These are phyloP conservation scores for Synergus umbraculus DNA, from an alignment of 2,888 invertebrate species.

Conservation along the genomic window DNA sequence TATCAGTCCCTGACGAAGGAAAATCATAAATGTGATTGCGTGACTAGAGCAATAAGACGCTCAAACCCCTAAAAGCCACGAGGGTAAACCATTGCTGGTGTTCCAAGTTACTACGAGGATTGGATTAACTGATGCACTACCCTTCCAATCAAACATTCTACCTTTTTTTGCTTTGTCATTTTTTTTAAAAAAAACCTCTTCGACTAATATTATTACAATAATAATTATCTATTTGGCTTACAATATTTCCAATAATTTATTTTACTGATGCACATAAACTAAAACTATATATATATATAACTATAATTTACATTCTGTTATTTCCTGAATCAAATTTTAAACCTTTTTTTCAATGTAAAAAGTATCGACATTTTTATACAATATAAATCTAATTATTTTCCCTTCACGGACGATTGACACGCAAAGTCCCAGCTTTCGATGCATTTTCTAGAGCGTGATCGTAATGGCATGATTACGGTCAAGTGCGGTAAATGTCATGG, in stretches of 20 bases:
- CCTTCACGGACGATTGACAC: constrained; percentile 35
- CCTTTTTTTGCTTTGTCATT: not conserved
- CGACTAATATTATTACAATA: not conserved
- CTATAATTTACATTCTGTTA: too few relatives aligned
- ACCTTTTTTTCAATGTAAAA: too few relatives aligned
- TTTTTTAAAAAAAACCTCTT: not conserved
- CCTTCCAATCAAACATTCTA: not conserved
- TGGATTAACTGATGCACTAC: constrained; percentile 34
- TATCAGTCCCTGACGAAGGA: constrained; percentile 18
- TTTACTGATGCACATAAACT: not conserved
- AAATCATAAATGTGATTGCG: constrained; percentile 27
- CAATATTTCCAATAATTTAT: not conserved
- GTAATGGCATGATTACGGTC: constrained; percentile 33
- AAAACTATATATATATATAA: not conserved
- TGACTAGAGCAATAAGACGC: constrained; percentile 31
- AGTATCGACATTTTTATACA: constrained; percentile 15
- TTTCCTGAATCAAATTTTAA: too few relatives aligned
- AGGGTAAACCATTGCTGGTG: constrained; percentile 26
- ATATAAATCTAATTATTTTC: constrained; percentile 24
- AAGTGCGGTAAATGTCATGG: constrained; percentile 40
- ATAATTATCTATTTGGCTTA: not conserved
- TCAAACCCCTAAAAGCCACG: constrained; percentile 31
- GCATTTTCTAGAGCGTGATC: constrained; percentile 2
- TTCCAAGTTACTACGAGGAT: constrained; percentile 1
- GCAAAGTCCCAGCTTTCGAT: constrained; percentile 2